A percentile compares a stretch with the other conserved stretches of the same genome.
phyloP scores from a whole-genome alignment of 2,888 invertebrate species.

The Gryllus longicercus region DNA sequence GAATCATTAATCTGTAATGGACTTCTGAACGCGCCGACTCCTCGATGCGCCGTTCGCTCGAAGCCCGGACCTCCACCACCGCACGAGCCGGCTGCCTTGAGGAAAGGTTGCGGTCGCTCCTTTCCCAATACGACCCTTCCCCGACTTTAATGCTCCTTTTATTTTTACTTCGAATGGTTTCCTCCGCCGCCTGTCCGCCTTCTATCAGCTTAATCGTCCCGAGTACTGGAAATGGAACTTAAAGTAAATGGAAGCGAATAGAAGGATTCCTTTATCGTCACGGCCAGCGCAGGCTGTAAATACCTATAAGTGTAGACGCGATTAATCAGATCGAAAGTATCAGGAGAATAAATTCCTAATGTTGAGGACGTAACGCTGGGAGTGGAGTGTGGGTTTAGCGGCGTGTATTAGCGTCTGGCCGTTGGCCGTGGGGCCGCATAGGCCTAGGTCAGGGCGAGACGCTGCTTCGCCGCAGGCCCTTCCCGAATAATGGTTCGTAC shows the following conservation, averaged over 20 bases:
- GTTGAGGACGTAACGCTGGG: not conserved
- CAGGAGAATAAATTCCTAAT: no score
- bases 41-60: no score
- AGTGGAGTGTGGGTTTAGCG: not conserved
- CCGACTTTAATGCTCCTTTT: not conserved
- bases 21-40: no score
- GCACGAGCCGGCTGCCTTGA: no score
- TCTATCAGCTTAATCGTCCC: not conserved
- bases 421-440: not conserved
- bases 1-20: no score
- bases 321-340: not conserved
- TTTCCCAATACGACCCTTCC: not conserved
- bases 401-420: not conserved
- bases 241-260: not conserved
- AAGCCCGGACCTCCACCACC: no score
- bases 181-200: conserved; percentile 4
- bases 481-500: no score
- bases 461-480: no score
- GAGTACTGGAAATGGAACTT: not conserved
- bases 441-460: no score
- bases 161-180: not conserved
- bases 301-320: not conserved
- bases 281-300: not conserved
- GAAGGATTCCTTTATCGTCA: not conserved
- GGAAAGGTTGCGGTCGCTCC: no score